phyloP scores from a whole-genome alignment of 2,797 vertebrate genomes.

The Ateles fusciceps region DNA sequence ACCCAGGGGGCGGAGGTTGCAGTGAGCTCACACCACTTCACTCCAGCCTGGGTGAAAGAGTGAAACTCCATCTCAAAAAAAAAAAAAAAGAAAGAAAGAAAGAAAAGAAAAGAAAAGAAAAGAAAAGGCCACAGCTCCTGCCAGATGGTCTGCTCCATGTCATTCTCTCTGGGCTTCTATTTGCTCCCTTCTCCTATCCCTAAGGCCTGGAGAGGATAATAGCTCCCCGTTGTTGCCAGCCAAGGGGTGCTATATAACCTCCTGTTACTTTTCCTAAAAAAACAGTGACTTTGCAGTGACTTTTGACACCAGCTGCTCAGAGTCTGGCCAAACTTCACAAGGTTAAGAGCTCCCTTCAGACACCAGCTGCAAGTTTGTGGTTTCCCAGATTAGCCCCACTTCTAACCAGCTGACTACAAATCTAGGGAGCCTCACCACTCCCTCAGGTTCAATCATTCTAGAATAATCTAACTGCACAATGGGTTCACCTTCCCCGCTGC shows the following conservation, averaged over 20 bases:
- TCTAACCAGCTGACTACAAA: background rate
- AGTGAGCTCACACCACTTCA: background rate
- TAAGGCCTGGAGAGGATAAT: background rate
- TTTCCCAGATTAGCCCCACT: background rate
- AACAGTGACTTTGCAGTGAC: background rate
- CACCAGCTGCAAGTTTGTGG: background rate
- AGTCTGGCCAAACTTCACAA: background rate
- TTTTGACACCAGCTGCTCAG: background rate
- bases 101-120: background rate
- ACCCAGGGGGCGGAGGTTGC: background rate
- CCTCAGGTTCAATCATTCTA: background rate
- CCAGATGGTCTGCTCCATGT: too few species aligned
- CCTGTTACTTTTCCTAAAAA: background rate
- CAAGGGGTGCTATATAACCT: fast-evolving
- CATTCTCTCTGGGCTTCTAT: background rate
- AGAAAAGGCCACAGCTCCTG: background rate
- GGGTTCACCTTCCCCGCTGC: too few species aligned
- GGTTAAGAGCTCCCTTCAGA: background rate
- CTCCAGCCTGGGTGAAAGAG: background rate
- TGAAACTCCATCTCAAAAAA: background rate
- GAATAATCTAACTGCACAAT: background rate
- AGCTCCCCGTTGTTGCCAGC: background rate
- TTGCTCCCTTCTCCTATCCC: background rate
- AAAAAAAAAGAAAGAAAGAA: too few species aligned
- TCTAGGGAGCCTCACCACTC: background rate